A percentile compares a stretch with the other conserved stretches of the same genome.
Evolutionary conservation across 2,888 invertebrate species (phyloP).

Genomic region (Chrysotoxum bicinctum): DNA sequence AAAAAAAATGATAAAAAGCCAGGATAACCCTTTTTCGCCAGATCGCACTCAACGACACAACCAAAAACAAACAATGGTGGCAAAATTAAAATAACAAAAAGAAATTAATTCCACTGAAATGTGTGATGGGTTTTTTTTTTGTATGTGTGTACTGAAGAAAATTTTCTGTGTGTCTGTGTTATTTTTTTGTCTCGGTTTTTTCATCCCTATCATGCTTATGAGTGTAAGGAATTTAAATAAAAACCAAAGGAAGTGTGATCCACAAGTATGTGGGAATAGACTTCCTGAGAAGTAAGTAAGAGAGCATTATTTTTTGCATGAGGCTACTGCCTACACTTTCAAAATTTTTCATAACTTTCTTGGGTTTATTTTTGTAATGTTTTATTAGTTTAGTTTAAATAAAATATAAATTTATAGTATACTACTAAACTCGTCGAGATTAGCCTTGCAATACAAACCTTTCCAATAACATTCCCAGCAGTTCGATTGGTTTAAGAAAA

Average conservation of each 20-base stretch:
- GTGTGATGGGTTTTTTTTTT: background rate
- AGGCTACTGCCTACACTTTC: background rate
- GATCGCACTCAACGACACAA: background rate
- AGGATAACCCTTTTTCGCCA: background rate
- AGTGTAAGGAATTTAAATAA: background rate
- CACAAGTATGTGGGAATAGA: background rate
- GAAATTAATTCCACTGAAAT: constrained; percentile 18
- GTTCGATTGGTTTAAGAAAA: no score
- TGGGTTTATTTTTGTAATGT: no score
- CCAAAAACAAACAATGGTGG: constrained; percentile 20
- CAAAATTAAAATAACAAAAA: constrained; percentile 38
- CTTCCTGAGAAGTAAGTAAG: background rate
- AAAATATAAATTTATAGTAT: no score
- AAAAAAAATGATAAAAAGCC: background rate
- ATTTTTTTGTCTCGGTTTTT: background rate
- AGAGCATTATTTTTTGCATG: background rate
- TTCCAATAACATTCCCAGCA: no score
- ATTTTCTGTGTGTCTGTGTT: background rate
- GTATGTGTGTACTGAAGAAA: background rate
- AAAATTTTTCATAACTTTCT: background rate
- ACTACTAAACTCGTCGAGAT: no score
- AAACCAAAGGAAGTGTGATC: background rate
- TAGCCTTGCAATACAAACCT: no score
- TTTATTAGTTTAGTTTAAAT: no score
- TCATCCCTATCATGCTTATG: background rate